Conservation (phyloP, 2,113 vertebrate genomes). For the Gorsachius goisagi region DNA sequence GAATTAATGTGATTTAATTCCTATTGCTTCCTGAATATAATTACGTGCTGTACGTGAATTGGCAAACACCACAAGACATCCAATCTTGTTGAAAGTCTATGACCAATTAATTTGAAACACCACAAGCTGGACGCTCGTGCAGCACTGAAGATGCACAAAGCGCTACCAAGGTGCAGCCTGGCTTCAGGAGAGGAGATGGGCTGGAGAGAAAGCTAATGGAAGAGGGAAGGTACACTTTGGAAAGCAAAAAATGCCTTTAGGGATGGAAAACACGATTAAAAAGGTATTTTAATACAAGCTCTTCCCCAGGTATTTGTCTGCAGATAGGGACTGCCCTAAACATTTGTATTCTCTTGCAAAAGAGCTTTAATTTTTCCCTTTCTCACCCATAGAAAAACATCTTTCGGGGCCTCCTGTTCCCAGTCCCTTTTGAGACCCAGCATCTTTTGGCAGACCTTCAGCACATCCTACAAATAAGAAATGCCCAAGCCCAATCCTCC, state of each 20-base stretch:
- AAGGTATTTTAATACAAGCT: background rate
- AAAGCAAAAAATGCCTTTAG: background rate
- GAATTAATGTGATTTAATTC: conserved; percentile 58
- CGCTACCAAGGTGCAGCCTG: background rate
- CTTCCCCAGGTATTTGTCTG: background rate
- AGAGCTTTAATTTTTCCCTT: background rate
- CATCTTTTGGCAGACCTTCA: background rate
- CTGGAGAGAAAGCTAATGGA: background rate
- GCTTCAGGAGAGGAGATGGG: background rate
- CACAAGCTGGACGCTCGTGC: background rate
- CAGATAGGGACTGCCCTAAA: background rate
- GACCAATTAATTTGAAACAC: background rate
- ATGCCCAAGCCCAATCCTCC: background rate
- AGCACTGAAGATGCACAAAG: background rate
- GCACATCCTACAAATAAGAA: background rate
- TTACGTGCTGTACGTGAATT: background rate
- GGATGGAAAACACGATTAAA: background rate
- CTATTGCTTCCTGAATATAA: conserved; percentile 52
- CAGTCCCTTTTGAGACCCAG: background rate
- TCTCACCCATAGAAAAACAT: background rate
- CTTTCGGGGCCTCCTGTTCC: background rate
- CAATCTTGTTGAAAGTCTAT: background rate
- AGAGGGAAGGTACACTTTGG: background rate
- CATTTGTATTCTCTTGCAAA: background rate
- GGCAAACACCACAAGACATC: conserved; percentile 39